phyloP scores from a whole-genome alignment of 2,113 vertebrate genomes.

The Esox niger region DNA sequence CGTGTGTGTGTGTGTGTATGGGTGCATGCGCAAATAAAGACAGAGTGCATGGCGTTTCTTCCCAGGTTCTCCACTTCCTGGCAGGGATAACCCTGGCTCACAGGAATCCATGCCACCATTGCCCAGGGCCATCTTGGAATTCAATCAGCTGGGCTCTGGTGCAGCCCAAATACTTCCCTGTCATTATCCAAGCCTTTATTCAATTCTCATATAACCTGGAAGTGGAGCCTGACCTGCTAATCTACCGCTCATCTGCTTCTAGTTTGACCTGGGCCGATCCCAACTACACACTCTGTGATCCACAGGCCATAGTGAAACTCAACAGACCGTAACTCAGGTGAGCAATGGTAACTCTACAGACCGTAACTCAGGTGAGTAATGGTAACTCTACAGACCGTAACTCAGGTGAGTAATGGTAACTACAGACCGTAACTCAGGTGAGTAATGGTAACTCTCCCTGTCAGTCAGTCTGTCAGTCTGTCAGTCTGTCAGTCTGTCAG shows the following conservation, averaged over 20 bases:
- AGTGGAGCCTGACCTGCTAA: constrained; percentile 59
- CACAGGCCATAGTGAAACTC: constrained; percentile 51
- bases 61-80: constrained; percentile 23
- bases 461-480: background rate
- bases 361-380: constrained; percentile 46
- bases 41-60: constrained; percentile 40
- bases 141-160: constrained; percentile 62
- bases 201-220: constrained; percentile 66
- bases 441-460: no score
- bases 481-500: background rate
- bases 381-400: constrained; percentile 33
- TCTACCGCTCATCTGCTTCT: constrained; percentile 69
- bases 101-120: constrained; percentile 49
- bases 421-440: constrained; percentile 30
- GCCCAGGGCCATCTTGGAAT: constrained; percentile 62
- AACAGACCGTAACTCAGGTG: constrained; percentile 36
- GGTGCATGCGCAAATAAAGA: background rate
- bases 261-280: constrained; percentile 53
- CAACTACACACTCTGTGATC: constrained; percentile 48
- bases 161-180: constrained; percentile 68
- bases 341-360: constrained; percentile 43
- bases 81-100: constrained; percentile 36
- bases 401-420: constrained; percentile 47
- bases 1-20: constrained; percentile 20
- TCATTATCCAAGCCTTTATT: constrained; percentile 68